phyloP scores from a whole-genome alignment of 2,888 invertebrate genomes.

The Orthosia incerta region DNA sequence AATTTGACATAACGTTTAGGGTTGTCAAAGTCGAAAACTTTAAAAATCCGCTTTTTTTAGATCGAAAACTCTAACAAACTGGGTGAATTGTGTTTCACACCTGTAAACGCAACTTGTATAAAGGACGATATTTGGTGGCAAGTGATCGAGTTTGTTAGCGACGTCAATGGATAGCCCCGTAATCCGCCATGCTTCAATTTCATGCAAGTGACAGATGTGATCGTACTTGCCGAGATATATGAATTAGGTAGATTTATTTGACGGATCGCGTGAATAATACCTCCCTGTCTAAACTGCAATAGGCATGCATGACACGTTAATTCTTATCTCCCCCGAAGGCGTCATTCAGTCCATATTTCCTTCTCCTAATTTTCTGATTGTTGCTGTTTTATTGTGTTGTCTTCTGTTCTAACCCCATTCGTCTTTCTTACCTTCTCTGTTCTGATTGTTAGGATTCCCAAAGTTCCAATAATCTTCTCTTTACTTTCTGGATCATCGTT shows the following conservation, averaged over 20 bases:
- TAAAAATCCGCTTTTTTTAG: background rate
- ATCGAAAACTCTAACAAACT: background rate
- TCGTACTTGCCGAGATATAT: background rate
- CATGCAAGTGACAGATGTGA: background rate
- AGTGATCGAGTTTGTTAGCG: constrained; percentile 30
- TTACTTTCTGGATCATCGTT: background rate
- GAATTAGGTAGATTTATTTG: constrained; percentile 1
- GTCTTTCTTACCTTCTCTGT: background rate
- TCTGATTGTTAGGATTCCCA: no score
- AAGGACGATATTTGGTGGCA: constrained; percentile 8
- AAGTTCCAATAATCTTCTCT: background rate
- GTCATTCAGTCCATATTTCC: background rate
- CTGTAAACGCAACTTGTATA: background rate
- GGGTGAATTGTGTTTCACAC: background rate
- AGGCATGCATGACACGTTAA: background rate
- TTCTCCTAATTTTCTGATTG: background rate
- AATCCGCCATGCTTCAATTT: constrained; percentile 5
- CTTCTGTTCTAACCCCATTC: no score
- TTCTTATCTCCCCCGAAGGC: background rate
- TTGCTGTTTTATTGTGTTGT: no score
- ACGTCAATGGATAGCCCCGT: constrained; percentile 30
- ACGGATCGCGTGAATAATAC: background rate
- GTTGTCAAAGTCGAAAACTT: background rate
- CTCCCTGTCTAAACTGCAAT: background rate
- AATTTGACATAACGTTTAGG: background rate